Evolutionary conservation across 2,888 invertebrate species (phyloP).

Genomic region (Agriopis aurantiaria): DNA sequence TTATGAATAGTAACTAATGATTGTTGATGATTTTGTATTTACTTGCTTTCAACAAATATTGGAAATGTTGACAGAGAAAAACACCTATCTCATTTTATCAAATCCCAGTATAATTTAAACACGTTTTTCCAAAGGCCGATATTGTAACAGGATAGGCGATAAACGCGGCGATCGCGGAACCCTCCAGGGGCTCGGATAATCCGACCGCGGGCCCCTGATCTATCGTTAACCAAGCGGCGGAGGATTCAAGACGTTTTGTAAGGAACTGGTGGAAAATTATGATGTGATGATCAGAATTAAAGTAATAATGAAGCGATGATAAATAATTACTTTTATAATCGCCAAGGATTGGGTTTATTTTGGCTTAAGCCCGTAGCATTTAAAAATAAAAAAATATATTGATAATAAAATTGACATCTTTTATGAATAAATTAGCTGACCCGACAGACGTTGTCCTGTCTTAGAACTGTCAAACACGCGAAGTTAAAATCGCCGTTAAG

Average conservation of each 20-base stretch:
- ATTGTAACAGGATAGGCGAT: constrained; percentile 52
- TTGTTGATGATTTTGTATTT: no score
- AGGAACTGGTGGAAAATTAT: not conserved
- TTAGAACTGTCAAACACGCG: no score
- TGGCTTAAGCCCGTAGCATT: no score
- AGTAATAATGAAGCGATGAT: no score
- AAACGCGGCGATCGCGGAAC: constrained; percentile 58
- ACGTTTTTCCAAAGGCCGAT: constrained; percentile 16
- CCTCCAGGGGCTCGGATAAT: constrained; percentile 61
- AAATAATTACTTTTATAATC: no score
- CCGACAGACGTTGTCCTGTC: no score
- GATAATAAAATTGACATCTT: no score
- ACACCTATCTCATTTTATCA: not conserved
- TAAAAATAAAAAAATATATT: no score
- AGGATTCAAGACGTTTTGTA: constrained; percentile 1
- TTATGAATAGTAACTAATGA: no score
- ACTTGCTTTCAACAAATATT: not conserved
- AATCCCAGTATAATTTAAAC: constrained; percentile 4
- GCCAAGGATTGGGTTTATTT: no score
- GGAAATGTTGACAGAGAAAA: not conserved
- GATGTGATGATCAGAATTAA: not conserved
- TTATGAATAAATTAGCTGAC: no score
- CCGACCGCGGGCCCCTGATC: constrained; percentile 51
- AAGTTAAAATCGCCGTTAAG: no score
- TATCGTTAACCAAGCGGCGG: constrained; percentile 9